These are phyloP conservation scores for Amphimedon queenslandica DNA, from an alignment of 37 sponge, comb jelly and placozoan genomes.

Conservation along the genomic window DNA sequence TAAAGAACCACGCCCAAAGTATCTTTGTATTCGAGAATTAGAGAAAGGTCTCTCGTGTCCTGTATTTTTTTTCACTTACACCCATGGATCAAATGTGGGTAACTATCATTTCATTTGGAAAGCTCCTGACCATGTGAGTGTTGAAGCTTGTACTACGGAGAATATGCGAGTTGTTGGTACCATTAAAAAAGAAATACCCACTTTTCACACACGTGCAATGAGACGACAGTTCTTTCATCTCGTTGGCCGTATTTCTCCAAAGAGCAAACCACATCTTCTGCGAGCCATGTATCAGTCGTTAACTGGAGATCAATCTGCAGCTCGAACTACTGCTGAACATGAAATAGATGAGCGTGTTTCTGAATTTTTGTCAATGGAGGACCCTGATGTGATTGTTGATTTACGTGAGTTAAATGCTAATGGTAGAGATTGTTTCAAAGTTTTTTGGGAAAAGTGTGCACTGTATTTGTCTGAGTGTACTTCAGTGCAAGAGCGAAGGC, in stretches of 20 bases:
- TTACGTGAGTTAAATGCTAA: conserved; percentile 7
- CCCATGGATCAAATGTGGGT: conserved; percentile 47
- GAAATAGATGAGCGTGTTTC: conserved; percentile 19
- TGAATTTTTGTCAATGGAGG: conserved; percentile 34
- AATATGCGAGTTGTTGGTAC: too few species aligned
- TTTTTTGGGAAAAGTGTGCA: too few species aligned
- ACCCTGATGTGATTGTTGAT: conserved; percentile 29
- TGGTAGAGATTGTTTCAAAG: not conserved
- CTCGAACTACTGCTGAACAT: conserved; percentile 4
- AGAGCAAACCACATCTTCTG: conserved; percentile 2
- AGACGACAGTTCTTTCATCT: conserved; percentile 20
- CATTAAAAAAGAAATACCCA: too few species aligned
- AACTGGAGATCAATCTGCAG: conserved; percentile 26
- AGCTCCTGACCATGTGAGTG: too few species aligned
- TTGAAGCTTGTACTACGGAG: too few species aligned
- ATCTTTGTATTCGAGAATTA: not conserved
- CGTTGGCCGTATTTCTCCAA: conserved; percentile 23
- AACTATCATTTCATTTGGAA: conserved; percentile 49
- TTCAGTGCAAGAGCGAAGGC: conserved; percentile 30
- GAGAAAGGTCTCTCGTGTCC: too few species aligned
- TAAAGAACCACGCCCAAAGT: conserved; percentile 25
- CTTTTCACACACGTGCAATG: too few species aligned
- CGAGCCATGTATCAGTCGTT: conserved; percentile 16
- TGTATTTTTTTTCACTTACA: too few species aligned
- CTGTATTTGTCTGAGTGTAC: conserved; percentile 15